Conservation (phyloP, 2,888 invertebrate species). For the Lepidochrysops patricia region DNA sequence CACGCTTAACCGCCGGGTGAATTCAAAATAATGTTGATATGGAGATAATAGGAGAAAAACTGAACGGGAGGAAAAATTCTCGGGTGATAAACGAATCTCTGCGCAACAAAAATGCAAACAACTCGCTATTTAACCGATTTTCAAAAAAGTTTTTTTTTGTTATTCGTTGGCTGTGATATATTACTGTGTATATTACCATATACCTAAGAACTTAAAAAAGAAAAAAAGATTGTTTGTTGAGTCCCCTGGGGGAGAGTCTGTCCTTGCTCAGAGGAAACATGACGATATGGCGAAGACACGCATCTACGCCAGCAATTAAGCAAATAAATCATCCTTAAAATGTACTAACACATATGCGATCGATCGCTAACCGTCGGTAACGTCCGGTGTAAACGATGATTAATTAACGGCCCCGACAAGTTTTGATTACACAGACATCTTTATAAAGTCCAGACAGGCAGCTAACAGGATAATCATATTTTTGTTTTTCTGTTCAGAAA, state of each 20-base stretch:
- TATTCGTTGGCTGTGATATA: too few relatives aligned
- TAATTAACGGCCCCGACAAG: neutral
- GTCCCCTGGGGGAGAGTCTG: neutral
- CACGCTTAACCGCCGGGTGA: too few relatives aligned
- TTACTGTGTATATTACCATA: too few relatives aligned
- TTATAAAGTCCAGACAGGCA: neutral
- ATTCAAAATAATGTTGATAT: too few relatives aligned
- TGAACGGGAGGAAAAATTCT: too few relatives aligned
- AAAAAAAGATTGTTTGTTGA: too few relatives aligned
- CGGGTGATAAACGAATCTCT: too few relatives aligned
- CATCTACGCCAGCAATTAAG: neutral
- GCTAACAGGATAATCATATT: neutral
- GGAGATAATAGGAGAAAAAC: too few relatives aligned
- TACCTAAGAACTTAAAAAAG: too few relatives aligned
- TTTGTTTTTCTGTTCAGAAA: neutral
- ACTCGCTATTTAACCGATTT: too few relatives aligned
- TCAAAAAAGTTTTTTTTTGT: too few relatives aligned
- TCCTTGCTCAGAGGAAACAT: neutral
- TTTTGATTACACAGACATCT: neutral
- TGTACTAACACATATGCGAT: neutral
- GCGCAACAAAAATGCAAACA: too few relatives aligned
- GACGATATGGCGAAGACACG: neutral
- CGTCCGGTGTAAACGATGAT: neutral
- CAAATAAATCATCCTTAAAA: neutral
- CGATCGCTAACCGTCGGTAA: neutral